A percentile compares a stretch with the other conserved stretches of the same genome.
phyloP scores from a whole-genome alignment of 2,888 invertebrate genomes.

The Drepanosiphum platanoidis region DNA sequence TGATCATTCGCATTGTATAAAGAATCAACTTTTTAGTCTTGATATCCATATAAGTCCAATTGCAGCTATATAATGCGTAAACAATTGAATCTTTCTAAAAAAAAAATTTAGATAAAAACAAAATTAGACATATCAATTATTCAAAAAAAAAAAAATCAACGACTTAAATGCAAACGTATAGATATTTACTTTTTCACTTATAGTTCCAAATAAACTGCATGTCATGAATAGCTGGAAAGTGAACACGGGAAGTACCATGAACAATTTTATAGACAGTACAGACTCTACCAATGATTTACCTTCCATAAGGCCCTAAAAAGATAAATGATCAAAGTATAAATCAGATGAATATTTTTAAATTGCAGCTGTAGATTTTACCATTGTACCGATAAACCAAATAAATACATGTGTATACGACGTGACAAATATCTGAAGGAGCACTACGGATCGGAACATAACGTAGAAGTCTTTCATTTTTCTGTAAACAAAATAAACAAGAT shows the following conservation, averaged over 20 bases:
- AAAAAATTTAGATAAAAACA: neutral
- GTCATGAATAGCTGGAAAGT: slow-evolving; percentile 1
- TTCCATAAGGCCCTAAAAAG: neutral
- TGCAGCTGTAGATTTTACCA: neutral
- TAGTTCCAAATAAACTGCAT: neutral
- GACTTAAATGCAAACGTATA: neutral
- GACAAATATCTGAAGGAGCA: neutral
- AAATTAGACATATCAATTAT: neutral
- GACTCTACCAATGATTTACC: neutral
- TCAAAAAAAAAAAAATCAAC: neutral
- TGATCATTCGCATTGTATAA: neutral
- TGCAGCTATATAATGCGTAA: neutral
- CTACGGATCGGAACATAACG: neutral
- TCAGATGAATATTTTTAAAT: neutral
- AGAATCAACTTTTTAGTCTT: neutral
- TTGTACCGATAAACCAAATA: neutral
- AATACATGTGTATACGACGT: neutral
- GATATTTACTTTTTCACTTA: slow-evolving; percentile 15
- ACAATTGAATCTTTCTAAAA: neutral
- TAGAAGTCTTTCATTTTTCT: slow-evolving; percentile 1
- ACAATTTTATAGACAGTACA: neutral
- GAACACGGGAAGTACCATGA: neutral
- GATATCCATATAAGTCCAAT: neutral
- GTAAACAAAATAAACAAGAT: neutral
- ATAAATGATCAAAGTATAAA: neutral